Evolutionary conservation across 2,113 vertebrate genomes (phyloP).

Genomic region (Lampris megalopsis): DNA sequence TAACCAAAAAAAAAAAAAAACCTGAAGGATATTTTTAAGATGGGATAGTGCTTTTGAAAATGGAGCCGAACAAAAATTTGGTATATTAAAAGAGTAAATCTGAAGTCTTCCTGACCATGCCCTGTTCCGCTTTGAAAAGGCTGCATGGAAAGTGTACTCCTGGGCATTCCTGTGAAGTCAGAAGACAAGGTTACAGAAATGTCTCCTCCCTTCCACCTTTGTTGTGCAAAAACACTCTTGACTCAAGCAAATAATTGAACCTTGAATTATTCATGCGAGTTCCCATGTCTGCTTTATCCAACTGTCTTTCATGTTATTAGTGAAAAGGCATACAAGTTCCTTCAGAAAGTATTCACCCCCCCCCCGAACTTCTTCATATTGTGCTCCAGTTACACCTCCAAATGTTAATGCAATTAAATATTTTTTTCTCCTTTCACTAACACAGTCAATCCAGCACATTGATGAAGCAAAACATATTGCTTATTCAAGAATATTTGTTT

Average conservation of each 20-base stretch:
- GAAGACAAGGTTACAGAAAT: conserved; percentile 73
- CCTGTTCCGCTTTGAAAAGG: conserved; percentile 56
- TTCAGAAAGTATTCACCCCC: too few relatives aligned
- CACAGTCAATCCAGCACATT: too few relatives aligned
- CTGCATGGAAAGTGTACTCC: conserved; percentile 61
- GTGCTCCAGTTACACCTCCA: too few relatives aligned
- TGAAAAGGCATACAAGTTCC: conserved; percentile 22
- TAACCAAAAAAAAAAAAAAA: conserved; percentile 26
- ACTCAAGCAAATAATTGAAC: conserved; percentile 45
- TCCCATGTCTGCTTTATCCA: conserved; percentile 34
- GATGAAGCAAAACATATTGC: too few relatives aligned
- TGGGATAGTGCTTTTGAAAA: conserved; percentile 76
- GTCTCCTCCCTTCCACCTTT: conserved; percentile 30
- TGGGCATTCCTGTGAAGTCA: conserved; percentile 70
- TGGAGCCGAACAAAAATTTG: conserved; percentile 54
- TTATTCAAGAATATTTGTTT: too few relatives aligned
- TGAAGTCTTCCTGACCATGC: conserved; percentile 55
- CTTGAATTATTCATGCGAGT: conserved; percentile 62
- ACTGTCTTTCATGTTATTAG: conserved; percentile 32
- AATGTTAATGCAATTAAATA: too few relatives aligned
- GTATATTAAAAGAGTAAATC: conserved; percentile 32
- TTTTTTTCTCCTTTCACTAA: too few relatives aligned
- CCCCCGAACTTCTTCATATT: too few relatives aligned
- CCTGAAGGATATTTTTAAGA: background rate
- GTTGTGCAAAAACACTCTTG: conserved; percentile 50